Base-by-base conservation (phyloP, 2,797 vertebrate genomes). In the Tenualosa thibaudeaui region DNA sequence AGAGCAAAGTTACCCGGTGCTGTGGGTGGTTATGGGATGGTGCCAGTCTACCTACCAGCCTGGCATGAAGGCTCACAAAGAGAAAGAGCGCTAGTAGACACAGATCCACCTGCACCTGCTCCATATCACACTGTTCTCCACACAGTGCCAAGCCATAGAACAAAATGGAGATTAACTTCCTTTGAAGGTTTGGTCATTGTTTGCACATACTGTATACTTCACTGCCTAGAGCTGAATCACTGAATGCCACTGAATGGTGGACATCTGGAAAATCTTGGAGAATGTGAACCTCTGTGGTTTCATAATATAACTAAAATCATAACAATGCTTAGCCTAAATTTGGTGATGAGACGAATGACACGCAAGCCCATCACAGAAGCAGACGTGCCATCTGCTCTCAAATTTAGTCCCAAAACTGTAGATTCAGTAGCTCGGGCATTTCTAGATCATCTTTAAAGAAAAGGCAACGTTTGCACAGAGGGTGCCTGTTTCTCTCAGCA, bases 361-460 rank as follows among this genome's bases (percentile, higher is more conserved):
- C 0, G n/a, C 58, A 60, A 60, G 2, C 6, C 58, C 1, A 8
- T 24, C n/a, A 24, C 22, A 9, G 22, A 24, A 9, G 22, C 58
- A 24, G 6, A 0, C 1, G 10, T 24, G 22, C 22, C n/a, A 62
- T 62, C 58, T 24, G 22, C n/a, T 24, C 7, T 62, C n/a, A n/a
- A 62, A 62, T 62, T 8, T 62, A 24, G 58, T 62, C n/a, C 58
- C 1, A 24, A 62, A 62, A 9, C 0, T 62, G 58, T 22, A 56
- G 58, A 62, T 62, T 62, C n/a, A 82, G 49, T 31, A 71, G 53
- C 81, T 83, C 17, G 15, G 78, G 68, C 9, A 84, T n/a, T 56
- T 50, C 5, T 53, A 19, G 56, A 81, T 51, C 81, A 81, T 85
- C 82, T 37, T 56, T 51, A 15, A 40, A 81, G 82, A 82, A 71